Evolutionary conservation across 2,113 vertebrate species (phyloP), one percentile per base, ranked within the genome.

Genomic region (Scomber scombrus): DNA sequence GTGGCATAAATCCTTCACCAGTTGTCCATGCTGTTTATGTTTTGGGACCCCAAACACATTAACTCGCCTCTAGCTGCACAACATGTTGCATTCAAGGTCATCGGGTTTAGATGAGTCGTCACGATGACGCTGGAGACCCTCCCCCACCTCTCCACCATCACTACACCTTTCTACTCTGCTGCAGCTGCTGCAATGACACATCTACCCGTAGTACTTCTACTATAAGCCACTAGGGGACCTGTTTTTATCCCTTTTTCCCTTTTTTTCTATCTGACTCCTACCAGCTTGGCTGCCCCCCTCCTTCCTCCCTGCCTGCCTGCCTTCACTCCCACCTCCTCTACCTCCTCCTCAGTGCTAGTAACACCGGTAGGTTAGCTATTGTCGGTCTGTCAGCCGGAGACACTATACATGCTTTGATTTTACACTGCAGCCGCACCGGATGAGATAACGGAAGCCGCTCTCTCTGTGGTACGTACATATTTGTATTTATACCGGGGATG

Each of bases 171-270:
- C 9, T 40, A 8, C 34, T 40, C 34, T 40, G 34, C 31, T 34
- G 23, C 62, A 74, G 63, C 85, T 26, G 23, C 23, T 26, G 23
- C 61, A 76, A 71, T 65, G 16, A 64, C 70, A 60, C 71, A 78
- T n/a, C 13, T 57, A 19, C 40, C 5, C 80, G 91, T 62, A 88
- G 34, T 40, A 40, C 61, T 92, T 90, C 84, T 79, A 80, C 85
- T 76, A 82, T 75, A 63, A 5, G 69, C 95, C 94, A 83, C 76
- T 81, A 86, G 93, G 82, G 89, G 88, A 69, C 91, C 73, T 86
- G n/a, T 26, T 34, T 81, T 21, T 15, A 79, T 66, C 73, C 64
- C 34, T 15, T n/a, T 56, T 19, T 14, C 21, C 65, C 57, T 52
- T 52, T 69, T 63, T 54, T 11, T 63, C 21, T 52, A 50, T 71